phyloP scores from a whole-genome alignment of 2,113 vertebrate species.

The Coturnix japonica region DNA sequence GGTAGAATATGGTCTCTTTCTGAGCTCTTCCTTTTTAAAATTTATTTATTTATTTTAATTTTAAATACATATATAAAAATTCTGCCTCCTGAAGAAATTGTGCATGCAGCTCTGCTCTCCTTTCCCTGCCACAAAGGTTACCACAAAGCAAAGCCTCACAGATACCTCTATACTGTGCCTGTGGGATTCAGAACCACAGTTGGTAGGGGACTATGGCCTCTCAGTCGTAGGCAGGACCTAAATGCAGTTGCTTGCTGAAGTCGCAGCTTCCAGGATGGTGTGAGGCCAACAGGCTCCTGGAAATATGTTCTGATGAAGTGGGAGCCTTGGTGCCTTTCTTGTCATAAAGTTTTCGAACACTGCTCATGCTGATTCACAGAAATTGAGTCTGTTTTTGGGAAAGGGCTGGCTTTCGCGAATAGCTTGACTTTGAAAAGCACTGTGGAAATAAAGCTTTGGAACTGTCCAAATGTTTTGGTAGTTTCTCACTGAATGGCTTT shows the following conservation, averaged over 20 bases:
- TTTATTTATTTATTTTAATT: neutral
- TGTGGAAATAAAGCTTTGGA: slow-evolving; percentile 50
- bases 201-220: neutral
- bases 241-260: rapidly evolving
- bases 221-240: neutral
- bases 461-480: slow-evolving; percentile 37
- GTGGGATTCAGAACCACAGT: neutral
- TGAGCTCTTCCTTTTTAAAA: neutral
- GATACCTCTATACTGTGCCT: neutral
- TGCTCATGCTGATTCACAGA: slow-evolving; percentile 58
- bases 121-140: neutral
- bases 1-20: neutral
- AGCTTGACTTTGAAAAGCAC: slow-evolving; percentile 42
- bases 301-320: slow-evolving; percentile 22
- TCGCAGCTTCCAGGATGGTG: neutral
- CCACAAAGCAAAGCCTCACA: neutral
- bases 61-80: neutral
- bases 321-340: neutral
- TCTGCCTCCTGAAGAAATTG: neutral
- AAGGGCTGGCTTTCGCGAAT: slow-evolving; percentile 47
- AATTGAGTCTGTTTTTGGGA: slow-evolving; percentile 53
- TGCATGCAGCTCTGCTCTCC: neutral
- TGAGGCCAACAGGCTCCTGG: neutral
- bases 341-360: neutral
- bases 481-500: slow-evolving; percentile 36